These are phyloP conservation scores for Sterrhoptilus dennistouni DNA, from an alignment of 2,113 vertebrate species.

Conservation along the genomic window DNA sequence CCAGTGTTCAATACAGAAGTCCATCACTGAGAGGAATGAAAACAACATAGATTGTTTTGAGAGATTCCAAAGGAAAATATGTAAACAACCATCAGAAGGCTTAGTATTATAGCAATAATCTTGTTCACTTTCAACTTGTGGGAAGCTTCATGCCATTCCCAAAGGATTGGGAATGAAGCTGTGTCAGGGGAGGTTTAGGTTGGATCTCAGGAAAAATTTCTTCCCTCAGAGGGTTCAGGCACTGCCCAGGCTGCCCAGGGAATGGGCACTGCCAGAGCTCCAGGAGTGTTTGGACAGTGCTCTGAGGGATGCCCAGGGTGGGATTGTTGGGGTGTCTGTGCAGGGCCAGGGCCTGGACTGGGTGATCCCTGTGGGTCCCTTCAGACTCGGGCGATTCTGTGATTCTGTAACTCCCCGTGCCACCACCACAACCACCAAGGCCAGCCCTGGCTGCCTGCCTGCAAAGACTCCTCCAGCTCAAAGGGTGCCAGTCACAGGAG, in stretches of 20 bases:
- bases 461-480: not conserved
- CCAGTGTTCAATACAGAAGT: too few relatives aligned
- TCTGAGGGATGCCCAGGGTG: fast-evolving
- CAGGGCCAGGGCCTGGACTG: fast-evolving
- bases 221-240: not conserved
- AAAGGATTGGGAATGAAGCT: not conserved
- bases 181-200: fast-evolving
- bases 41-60: too few relatives aligned
- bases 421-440: not conserved
- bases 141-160: not conserved
- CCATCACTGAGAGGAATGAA: too few relatives aligned
- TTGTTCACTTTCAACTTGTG: fast-evolving
- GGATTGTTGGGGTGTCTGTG: not conserved
- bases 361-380: not conserved
- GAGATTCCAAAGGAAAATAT: too few relatives aligned
- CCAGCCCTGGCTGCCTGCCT: not conserved
- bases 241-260: not conserved
- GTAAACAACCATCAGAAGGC: too few relatives aligned
- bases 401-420: not conserved
- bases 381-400: not conserved
- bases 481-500: not conserved
- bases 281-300: fast-evolving
- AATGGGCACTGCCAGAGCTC: not conserved
- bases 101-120: too few relatives aligned
- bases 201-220: not conserved